Evolutionary conservation across 1,140 invertebrate genomes (phyloP).

Genomic region (Drosophila ananassae): DNA sequence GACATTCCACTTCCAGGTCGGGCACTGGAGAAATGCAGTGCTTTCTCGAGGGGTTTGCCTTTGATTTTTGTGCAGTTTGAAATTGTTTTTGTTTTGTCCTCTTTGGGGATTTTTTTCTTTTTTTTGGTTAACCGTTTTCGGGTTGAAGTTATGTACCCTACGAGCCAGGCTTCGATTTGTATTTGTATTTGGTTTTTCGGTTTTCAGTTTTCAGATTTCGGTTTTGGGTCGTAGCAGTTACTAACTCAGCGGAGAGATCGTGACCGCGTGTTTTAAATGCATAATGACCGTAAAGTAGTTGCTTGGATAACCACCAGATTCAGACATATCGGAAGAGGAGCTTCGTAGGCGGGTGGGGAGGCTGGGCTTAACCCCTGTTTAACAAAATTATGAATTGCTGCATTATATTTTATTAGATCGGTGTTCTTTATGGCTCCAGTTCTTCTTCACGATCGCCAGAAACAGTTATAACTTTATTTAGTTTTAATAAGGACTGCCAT

Average conservation of each 20-base stretch:
- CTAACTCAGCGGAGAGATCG: slow-evolving; percentile 81
- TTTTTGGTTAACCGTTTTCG: slow-evolving; percentile 37
- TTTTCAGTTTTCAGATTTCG: slow-evolving; percentile 36
- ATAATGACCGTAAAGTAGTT: slow-evolving; percentile 84
- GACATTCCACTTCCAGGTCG: slow-evolving; percentile 73
- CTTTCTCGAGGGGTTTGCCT: slow-evolving; percentile 51
- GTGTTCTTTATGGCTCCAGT: slow-evolving; percentile 63
- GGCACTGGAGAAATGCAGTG: slow-evolving; percentile 41
- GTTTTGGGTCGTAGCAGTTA: slow-evolving; percentile 68
- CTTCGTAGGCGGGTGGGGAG: slow-evolving; percentile 28
- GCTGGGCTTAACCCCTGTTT: slow-evolving; percentile 43
- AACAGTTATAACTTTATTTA: slow-evolving; percentile 81
- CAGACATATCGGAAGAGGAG: slow-evolving; percentile 68
- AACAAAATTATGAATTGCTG: slow-evolving; percentile 82
- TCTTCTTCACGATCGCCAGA: slow-evolving; percentile 32
- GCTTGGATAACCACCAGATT: slow-evolving; percentile 49
- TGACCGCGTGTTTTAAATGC: slow-evolving; percentile 84
- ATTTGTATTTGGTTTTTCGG: slow-evolving; percentile 37
- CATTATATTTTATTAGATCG: slow-evolving; percentile 81
- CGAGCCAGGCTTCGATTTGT: slow-evolving; percentile 62
- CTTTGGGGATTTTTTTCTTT: slow-evolving; percentile 13
- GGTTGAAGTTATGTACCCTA: slow-evolving; percentile 50
- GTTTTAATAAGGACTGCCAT: slow-evolving; percentile 69
- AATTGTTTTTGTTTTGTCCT: slow-evolving; percentile 31
- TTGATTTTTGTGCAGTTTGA: slow-evolving; percentile 27